Evolutionary conservation across 2,113 vertebrate genomes (phyloP), one percentile per base, ranked within the genome.

Genomic region (Phrynocephalus versicolor): DNA sequence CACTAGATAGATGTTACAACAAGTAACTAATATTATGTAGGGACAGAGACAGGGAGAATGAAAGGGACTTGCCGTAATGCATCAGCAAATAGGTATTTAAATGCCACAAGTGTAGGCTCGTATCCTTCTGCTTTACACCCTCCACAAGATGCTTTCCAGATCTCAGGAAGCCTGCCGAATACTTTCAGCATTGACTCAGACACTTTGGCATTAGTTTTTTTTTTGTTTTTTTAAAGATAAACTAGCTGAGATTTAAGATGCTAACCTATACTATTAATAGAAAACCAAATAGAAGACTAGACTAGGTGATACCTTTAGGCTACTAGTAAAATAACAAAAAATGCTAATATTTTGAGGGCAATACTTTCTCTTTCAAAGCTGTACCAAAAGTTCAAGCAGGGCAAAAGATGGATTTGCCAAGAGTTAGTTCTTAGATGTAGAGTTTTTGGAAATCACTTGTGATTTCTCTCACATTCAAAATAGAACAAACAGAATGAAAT

Each of bases 41-140:
- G 79, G 86, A 84, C 83, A 0, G 35, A 87, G 78, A 2, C 23
- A 81, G 81, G 87, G 3, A 87, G 57, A 82, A 85, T 39, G 64
- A 85, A 70, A 45, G 67, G 60, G 9, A 0, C 25, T 81, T 77
- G n/a, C n/a, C n/a, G n/a, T n/a, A 71, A 45, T 88, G 51, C 79
- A 30, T 82, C 0, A 0, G 0, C 88, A 78, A 14, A 35, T 58
- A 86, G 76, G 35, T 0, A 81, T 91, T 51, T 92, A 87, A 76
- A 83, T 81, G 82, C 70, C 55, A 64, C 71, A 18, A 78, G 60
- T 75, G 41, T 6, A 67, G 9, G 39, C 39, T 90, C 3, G 23
- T 25, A 57, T 55, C 45, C 13, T 1, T 71, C n/a, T 86, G 15
- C 25, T 88, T 9, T 74, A 33, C 74, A 62, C 0, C 33, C 15